Evolutionary conservation across 2,797 vertebrate species (phyloP).

Genomic region (Novumbra hubbsi): DNA sequence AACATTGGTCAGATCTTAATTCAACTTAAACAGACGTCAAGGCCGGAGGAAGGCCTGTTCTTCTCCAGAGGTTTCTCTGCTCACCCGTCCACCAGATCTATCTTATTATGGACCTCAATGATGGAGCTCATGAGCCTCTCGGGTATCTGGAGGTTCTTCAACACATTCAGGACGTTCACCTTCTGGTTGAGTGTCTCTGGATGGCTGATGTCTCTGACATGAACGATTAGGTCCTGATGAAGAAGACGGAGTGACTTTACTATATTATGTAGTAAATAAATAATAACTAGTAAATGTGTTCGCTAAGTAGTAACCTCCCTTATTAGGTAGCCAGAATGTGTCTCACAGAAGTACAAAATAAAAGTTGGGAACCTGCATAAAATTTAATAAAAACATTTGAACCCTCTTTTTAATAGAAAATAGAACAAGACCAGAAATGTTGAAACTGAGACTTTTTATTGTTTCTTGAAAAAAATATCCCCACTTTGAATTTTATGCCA

Average conservation of each 20-base stretch:
- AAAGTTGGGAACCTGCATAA: no score
- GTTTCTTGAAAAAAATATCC: no score
- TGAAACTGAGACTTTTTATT: no score
- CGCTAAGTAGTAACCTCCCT: no score
- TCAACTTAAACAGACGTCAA: not conserved
- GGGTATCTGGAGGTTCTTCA: conserved; percentile 81
- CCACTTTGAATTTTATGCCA: no score
- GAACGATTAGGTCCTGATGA: conserved; percentile 85
- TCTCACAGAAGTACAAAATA: no score
- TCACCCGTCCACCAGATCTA: conserved; percentile 85
- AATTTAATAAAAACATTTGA: no score
- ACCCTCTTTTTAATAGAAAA: no score
- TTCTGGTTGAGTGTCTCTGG: conserved; percentile 88
- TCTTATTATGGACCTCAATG: conserved; percentile 94
- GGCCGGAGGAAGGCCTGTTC: not conserved
- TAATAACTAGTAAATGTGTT: no score
- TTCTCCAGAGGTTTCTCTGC: conserved; percentile 9
- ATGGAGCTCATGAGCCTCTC: conserved; percentile 78
- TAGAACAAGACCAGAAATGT: no score
- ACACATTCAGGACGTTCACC: conserved; percentile 80
- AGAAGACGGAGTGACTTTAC: not conserved
- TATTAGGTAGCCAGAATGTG: no score
- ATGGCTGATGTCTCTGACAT: conserved; percentile 91
- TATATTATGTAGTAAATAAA: not conserved
- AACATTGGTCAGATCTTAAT: not conserved